Conservation (phyloP, 2,888 invertebrate species). For the Drosophila mayaguana region DNA sequence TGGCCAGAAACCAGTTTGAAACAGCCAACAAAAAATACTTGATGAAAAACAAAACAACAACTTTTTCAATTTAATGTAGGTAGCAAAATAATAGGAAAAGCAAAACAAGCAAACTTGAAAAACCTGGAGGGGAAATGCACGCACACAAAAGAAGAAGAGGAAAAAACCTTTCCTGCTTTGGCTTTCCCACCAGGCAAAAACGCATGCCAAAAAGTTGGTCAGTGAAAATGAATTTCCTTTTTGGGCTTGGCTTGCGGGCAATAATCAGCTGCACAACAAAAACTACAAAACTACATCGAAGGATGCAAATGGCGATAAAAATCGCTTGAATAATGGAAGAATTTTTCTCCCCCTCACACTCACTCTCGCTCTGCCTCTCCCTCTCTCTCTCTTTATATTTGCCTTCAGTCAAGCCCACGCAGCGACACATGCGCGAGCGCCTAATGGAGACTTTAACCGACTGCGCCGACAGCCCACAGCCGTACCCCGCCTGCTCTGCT, state of each 20-base stretch:
- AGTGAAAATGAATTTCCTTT: constrained; percentile 71
- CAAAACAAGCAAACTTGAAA: constrained; percentile 39
- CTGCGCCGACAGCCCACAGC: constrained; percentile 49
- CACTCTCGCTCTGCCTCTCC: background rate
- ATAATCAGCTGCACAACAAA: constrained; percentile 13
- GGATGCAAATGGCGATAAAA: constrained; percentile 64
- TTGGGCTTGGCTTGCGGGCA: constrained; percentile 25
- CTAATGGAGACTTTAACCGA: constrained; percentile 69
- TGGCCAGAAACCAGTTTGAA: constrained; percentile 61
- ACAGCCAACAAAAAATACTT: constrained; percentile 40
- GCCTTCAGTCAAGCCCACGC: constrained; percentile 36
- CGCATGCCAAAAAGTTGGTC: constrained; percentile 59
- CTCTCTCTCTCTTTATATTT: background rate
- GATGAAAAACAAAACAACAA: constrained; percentile 32
- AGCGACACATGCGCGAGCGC: constrained; percentile 40
- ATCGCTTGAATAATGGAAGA: constrained; percentile 43
- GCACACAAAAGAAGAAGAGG: constrained; percentile 3
- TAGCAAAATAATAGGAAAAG: constrained; percentile 27
- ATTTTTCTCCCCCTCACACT: constrained; percentile 7
- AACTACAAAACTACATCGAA: constrained; percentile 24
- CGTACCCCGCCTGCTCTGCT: background rate
- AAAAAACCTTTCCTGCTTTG: constrained; percentile 73
- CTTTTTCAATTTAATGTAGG: constrained; percentile 45
- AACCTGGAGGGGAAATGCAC: constrained; percentile 26
- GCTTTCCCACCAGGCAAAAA: constrained; percentile 40